A percentile compares a stretch with the other conserved stretches of the same genome.
phyloP scores from a whole-genome alignment of 2,888 invertebrate genomes.

The Amphipoea lucens region DNA sequence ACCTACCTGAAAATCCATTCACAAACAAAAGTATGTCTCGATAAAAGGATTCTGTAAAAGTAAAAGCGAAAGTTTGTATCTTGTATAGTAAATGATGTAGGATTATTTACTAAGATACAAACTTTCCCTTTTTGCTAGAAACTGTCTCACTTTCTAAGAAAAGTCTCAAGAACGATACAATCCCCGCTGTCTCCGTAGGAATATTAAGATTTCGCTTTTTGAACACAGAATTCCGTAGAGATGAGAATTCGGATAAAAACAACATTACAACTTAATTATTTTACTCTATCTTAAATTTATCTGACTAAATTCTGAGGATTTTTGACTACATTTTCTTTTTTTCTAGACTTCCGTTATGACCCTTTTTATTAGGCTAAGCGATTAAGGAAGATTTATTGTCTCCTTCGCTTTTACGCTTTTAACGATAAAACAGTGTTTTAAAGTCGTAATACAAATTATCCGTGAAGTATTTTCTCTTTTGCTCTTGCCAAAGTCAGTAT shows the following conservation, averaged over 20 bases:
- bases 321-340: conserved; percentile 26
- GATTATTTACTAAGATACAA: neutral
- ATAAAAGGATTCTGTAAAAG: conserved; percentile 1
- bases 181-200: conserved; percentile 30
- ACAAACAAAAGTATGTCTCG: neutral
- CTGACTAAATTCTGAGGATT: conserved; percentile 38
- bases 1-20: neutral
- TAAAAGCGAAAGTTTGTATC: neutral
- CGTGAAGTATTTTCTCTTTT: neutral
- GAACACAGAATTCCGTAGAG: conserved; percentile 40
- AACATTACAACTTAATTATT: conserved; percentile 56
- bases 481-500: neutral
- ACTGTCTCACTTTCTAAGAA: conserved; percentile 17
- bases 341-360: conserved; percentile 34
- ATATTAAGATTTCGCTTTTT: conserved; percentile 52
- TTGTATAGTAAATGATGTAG: neutral
- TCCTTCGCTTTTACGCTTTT: conserved; percentile 6
- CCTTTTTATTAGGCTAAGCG: conserved; percentile 28
- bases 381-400: conserved; percentile 37
- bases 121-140: conserved; percentile 5
- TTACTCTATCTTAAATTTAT: conserved; percentile 61
- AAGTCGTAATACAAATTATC: conserved; percentile 12
- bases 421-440: conserved; percentile 1
- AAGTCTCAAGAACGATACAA: conserved; percentile 40
- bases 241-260: conserved; percentile 60